phyloP scores from a whole-genome alignment of 2,888 invertebrate genomes.

The Idaea dimidiata region DNA sequence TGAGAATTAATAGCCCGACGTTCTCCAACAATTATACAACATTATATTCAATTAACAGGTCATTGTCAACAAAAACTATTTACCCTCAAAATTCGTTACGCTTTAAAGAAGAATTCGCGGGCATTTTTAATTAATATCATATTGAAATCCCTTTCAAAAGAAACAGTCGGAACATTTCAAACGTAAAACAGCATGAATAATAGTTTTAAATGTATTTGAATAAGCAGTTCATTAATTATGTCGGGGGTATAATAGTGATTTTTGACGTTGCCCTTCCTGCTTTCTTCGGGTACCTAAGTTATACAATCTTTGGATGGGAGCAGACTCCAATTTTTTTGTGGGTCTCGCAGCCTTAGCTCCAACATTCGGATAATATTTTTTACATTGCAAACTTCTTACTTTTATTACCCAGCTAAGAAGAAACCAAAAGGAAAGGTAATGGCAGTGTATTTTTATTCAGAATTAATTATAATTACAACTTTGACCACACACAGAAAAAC shows the following conservation, averaged over 20 bases:
- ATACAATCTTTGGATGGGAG: conserved; percentile 62
- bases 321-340: conserved; percentile 30
- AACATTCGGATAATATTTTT: conserved; percentile 6
- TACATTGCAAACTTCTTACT: not conserved
- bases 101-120: conserved; percentile 49
- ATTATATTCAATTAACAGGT: conserved; percentile 33
- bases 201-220: conserved; percentile 81
- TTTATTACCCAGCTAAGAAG: too few species aligned
- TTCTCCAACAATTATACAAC: conserved; percentile 26
- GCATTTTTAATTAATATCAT: conserved; percentile 69
- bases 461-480: too few species aligned
- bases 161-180: conserved; percentile 74
- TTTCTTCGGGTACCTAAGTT: conserved; percentile 68
- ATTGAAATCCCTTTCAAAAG: conserved; percentile 64
- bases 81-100: conserved; percentile 53
- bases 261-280: conserved; percentile 79
- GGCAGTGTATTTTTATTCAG: too few species aligned
- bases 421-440: too few species aligned
- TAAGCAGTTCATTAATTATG: conserved; percentile 80
- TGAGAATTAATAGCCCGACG: conserved; percentile 21
- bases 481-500: too few species aligned
- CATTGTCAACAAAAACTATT: conserved; percentile 53
- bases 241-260: conserved; percentile 74
- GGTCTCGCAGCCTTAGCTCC: conserved; percentile 8
- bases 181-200: conserved; percentile 79